A percentile compares a stretch with the other conserved stretches of the same genome.
These are phyloP conservation scores for Drosophila erecta DNA, from an alignment of 1,140 invertebrate genomes.

Conservation along the genomic window DNA sequence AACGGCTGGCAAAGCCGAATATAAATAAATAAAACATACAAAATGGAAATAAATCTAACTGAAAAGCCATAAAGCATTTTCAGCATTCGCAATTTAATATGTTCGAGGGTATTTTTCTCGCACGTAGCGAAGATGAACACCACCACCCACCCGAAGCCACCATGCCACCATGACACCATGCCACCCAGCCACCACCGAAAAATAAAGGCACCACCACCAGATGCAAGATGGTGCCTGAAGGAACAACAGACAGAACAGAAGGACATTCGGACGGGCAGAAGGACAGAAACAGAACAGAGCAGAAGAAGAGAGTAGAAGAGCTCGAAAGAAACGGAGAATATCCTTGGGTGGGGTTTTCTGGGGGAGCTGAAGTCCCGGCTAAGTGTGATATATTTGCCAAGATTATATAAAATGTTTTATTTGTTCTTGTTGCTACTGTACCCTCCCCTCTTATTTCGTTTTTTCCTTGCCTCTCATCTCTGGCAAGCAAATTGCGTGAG, in stretches of 20 bases:
- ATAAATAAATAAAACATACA: slow-evolving; percentile 84
- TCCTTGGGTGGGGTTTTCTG: slow-evolving; percentile 11
- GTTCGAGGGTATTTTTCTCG: slow-evolving; percentile 82
- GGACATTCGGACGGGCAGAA: slow-evolving; percentile 57
- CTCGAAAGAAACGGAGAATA: slow-evolving; percentile 48
- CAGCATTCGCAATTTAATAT: slow-evolving; percentile 84
- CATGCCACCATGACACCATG: not conserved
- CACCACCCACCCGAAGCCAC: slow-evolving; percentile 27
- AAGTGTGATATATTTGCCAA: slow-evolving; percentile 84
- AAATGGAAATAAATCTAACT: slow-evolving; percentile 85
- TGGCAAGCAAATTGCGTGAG: slow-evolving; percentile 76
- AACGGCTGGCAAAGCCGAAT: slow-evolving; percentile 62
- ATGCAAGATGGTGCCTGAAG: slow-evolving; percentile 80
- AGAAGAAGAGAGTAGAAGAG: slow-evolving; percentile 3
- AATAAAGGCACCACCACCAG: slow-evolving; percentile 36
- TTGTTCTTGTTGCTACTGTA: slow-evolving; percentile 67
- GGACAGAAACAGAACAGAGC: slow-evolving; percentile 28
- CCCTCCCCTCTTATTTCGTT: slow-evolving; percentile 16
- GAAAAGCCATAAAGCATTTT: slow-evolving; percentile 84
- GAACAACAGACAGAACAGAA: slow-evolving; percentile 52
- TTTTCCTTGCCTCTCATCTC: slow-evolving; percentile 41
- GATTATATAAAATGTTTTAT: slow-evolving; percentile 84
- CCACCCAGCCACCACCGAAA: slow-evolving; percentile 40
- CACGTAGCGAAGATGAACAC: slow-evolving; percentile 79
- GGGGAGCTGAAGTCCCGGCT: slow-evolving; percentile 55